Evolutionary conservation across 92 coral and sea anemone genomes (phyloP), one percentile per base, ranked within the genome.

Genomic region (Chrysogorgia sp.): DNA sequence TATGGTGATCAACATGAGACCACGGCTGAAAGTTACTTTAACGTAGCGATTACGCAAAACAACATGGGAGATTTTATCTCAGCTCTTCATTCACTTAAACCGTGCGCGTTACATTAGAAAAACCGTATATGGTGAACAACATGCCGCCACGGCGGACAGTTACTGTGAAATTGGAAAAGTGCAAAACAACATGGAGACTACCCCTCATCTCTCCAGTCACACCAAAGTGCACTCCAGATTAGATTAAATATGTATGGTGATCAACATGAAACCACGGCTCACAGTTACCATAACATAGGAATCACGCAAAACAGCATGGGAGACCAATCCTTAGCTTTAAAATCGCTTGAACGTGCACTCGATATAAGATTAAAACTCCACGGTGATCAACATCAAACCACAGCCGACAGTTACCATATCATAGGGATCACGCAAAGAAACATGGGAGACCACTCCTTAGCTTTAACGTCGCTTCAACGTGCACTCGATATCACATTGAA

Each of bases 61-160:
- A 15, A 47, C 53, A 47, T 47, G 53, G 53, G n/a, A 47, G 53
- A 47, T n/a, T 47, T 7, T n/a, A 47, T 2, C n/a, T 47, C 53
- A 47, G 69, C 69, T 33, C 10, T 63, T 2, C 69, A 63, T 0
- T 63, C 69, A 25, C 40, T 1, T 10, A 2, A 74, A 63, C 21
- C 43, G 43, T 29, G 69, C 69, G 30, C 69, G 25, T n/a, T 37
- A 63, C 69, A 63, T 63, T 10, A 63, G 69, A 30, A 21, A 25
- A 63, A 63, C 25, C 25, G 7, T 29, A 25, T 47, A 47, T 15
- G n/a, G 53, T 47, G 53, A 47, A 47, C 53, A 47, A 47, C 53
- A 47, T 47, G 53, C 53, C 7, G 14, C 7, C 14, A 47, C 53
- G n/a, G 53, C 53, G 2, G 2, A 47, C 53, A 7, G 17, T n/a